These are phyloP conservation scores for Hybognathus amarus DNA, from an alignment of 2,797 vertebrate species.

Conservation along the genomic window DNA sequence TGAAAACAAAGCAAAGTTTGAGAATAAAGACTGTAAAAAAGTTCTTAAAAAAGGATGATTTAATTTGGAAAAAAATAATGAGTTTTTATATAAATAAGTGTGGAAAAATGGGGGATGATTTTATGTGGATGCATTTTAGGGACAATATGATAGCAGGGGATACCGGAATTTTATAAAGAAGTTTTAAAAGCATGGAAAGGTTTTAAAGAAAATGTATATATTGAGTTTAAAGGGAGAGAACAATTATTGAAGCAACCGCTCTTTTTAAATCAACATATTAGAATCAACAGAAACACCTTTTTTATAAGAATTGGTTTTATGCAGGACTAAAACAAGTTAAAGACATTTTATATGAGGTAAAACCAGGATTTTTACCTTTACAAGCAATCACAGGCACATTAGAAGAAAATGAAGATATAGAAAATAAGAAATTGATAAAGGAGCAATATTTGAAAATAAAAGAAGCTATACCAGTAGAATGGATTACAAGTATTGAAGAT, in stretches of 20 bases:
- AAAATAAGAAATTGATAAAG: not conserved
- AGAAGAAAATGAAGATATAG: not conserved
- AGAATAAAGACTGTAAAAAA: too few relatives aligned
- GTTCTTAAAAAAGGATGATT: too few relatives aligned
- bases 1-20: too few relatives aligned
- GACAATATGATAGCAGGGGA: not conserved
- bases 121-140: not conserved
- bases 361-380: not conserved
- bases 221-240: not conserved
- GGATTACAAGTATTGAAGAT: not conserved
- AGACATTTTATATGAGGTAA: constrained; percentile 18
- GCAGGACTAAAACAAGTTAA: not conserved
- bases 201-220: not conserved
- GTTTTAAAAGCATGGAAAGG: not conserved
- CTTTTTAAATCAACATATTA: not conserved
- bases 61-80: too few relatives aligned
- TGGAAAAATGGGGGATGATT: not conserved
- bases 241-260: not conserved
- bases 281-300: not conserved
- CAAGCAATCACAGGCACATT: not conserved
- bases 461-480: not conserved
- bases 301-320: not conserved
- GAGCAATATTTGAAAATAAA: not conserved
- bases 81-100: too few relatives aligned
- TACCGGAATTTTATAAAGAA: not conserved